These are phyloP conservation scores for Drosophila monieri DNA, from an alignment of 2,888 invertebrate species.

Conservation along the genomic window DNA sequence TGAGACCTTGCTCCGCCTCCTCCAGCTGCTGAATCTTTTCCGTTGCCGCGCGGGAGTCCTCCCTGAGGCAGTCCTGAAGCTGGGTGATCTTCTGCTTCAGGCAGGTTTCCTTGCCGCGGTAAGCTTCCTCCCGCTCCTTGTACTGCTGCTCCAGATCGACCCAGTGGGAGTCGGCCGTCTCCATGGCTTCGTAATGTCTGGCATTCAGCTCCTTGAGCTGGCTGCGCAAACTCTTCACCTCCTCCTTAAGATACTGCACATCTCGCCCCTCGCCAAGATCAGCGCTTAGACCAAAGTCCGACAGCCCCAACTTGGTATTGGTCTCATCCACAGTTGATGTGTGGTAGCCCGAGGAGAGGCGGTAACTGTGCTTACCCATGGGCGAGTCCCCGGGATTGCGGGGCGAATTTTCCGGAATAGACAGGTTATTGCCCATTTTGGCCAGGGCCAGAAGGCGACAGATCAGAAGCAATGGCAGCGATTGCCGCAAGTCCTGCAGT, in stretches of 20 bases:
- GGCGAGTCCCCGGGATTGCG: not conserved
- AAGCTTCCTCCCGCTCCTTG: constrained; percentile 86
- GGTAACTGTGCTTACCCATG: constrained; percentile 14
- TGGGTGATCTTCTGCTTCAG: constrained; percentile 86
- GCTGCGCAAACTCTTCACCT: constrained; percentile 78
- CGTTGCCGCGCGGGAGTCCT: constrained; percentile 85
- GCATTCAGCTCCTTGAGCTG: constrained; percentile 86
- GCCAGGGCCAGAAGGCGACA: constrained; percentile 57
- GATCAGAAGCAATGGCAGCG: constrained; percentile 74
- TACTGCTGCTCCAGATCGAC: constrained; percentile 88
- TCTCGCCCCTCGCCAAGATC: constrained; percentile 40
- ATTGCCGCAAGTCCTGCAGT: constrained; percentile 73
- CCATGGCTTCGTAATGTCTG: constrained; percentile 89
- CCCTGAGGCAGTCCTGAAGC: constrained; percentile 85
- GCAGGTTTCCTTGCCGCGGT: constrained; percentile 84
- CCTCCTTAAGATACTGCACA: constrained; percentile 74
- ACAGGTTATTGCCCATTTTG: constrained; percentile 63
- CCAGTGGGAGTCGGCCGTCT: constrained; percentile 90
- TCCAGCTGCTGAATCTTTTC: constrained; percentile 86
- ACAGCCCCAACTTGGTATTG: not conserved
- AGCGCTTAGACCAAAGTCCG: not conserved
- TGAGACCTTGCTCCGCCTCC: constrained; percentile 86
- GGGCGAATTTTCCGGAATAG: constrained; percentile 30
- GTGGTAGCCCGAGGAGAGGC: constrained; percentile 10
- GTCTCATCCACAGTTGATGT: not conserved